A percentile compares a stretch with the other conserved stretches of the same genome.
These are phyloP conservation scores for Cryptus viduatorius DNA, from an alignment of 2,888 invertebrate genomes.

Conservation along the genomic window DNA sequence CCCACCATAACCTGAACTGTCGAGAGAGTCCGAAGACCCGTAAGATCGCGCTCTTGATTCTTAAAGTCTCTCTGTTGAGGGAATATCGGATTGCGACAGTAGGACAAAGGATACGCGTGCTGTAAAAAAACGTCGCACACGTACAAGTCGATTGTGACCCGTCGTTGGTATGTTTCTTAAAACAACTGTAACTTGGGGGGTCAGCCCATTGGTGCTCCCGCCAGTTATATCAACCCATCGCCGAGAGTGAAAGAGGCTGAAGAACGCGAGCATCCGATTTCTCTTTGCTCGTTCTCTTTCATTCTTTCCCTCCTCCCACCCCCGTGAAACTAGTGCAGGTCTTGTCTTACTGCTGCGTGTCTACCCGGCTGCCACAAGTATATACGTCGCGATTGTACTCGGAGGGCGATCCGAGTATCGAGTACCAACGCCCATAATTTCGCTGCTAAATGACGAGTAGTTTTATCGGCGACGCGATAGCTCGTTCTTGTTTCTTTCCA, in stretches of 20 bases:
- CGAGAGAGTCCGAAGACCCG: too few species aligned
- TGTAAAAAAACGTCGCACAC: background rate
- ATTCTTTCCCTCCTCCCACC: background rate
- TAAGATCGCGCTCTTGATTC: too few species aligned
- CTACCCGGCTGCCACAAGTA: background rate
- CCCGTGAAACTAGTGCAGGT: background rate
- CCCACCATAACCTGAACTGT: too few species aligned
- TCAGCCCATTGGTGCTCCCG: background rate
- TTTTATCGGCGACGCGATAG: background rate
- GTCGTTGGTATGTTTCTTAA: background rate
- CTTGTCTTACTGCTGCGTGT: background rate
- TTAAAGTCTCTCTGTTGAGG: too few species aligned
- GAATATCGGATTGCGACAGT: too few species aligned
- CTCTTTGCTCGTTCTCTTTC: background rate
- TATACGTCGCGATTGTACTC: background rate
- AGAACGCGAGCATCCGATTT: background rate
- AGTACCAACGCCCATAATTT: constrained; percentile 7
- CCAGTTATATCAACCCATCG: background rate
- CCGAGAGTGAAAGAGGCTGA: background rate
- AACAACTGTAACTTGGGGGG: background rate
- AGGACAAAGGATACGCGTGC: too few species aligned
- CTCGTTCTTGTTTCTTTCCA: background rate
- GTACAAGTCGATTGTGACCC: background rate
- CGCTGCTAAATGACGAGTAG: background rate
- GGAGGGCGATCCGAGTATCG: background rate